A percentile compares a stretch with the other conserved stretches of the same genome.
Conservation (phyloP, 2,888 invertebrate species). For the Abrostola tripartita region DNA sequence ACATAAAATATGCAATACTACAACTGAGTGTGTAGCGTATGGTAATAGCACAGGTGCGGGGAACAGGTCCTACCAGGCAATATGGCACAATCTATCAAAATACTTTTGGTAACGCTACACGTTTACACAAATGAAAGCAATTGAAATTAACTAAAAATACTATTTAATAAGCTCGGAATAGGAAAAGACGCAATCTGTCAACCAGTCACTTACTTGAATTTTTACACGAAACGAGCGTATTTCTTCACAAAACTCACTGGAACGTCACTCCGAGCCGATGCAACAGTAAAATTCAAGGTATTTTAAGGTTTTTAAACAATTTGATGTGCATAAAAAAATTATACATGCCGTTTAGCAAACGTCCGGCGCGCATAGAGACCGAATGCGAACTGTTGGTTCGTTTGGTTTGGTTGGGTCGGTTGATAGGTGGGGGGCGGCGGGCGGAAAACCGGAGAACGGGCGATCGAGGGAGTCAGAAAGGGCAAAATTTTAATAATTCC, state of each 20-base stretch:
- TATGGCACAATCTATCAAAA: conserved; percentile 63
- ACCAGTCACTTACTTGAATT: conserved; percentile 84
- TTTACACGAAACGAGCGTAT: conserved; percentile 77
- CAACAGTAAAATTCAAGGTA: conserved; percentile 81
- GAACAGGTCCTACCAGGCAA: conserved; percentile 59
- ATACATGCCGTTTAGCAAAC: conserved; percentile 84
- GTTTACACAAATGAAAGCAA: conserved; percentile 65
- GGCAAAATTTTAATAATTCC: conserved; percentile 67
- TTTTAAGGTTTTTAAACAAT: conserved; percentile 85
- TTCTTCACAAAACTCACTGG: conserved; percentile 82
- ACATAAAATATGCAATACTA: conserved; percentile 54
- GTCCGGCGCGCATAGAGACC: conserved; percentile 86
- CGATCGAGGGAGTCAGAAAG: conserved; percentile 77
- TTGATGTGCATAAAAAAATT: conserved; percentile 86
- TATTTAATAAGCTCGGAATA: conserved; percentile 75
- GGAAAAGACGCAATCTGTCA: conserved; percentile 87
- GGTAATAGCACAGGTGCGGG: conserved; percentile 66
- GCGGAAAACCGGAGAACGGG: conserved; percentile 85
- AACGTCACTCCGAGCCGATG: conserved; percentile 79
- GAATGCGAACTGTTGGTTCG: conserved; percentile 88
- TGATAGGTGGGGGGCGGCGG: conserved; percentile 69
- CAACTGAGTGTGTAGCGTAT: conserved; percentile 63
- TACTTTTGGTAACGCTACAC: conserved; percentile 45
- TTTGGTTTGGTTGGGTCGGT: conserved; percentile 77
- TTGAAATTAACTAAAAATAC: conserved; percentile 66